Base-by-base conservation (phyloP, 2,888 invertebrate species). In the Choreutis nemorana region DNA sequence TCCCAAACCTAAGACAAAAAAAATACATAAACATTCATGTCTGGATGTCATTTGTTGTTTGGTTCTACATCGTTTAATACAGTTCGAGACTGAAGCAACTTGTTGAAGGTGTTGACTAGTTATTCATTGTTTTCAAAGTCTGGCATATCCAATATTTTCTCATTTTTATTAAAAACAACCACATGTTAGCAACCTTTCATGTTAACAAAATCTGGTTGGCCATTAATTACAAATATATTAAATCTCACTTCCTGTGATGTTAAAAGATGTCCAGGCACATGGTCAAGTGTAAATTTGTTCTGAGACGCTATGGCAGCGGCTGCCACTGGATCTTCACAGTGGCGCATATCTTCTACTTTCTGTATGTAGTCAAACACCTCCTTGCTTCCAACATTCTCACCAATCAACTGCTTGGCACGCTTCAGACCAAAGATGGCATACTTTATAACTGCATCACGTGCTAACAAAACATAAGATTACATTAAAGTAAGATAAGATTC, bases 251-350 rank as follows among this genome's bases (percentile, higher is more conserved):
- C 78, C 51, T 80, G 79, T 24, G 83, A 80, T 41, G 86, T 87
- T 24, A 87, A 64, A 35, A 87, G 62, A 45, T 81, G 80, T 4
- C 85, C 83, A 30, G 89, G 87, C n/a, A 90, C 79, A 55, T 89
- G 87, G 42, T 87, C 84, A 21, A 89, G 62, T 5, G 81, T 82
- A 26, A 87, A 82, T 26, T 81, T 63, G 37, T 84, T 57, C 21
- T 66, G 59, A 31, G 67, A 56, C 1, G 82, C 66, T 9, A 86
- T 55, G 8, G 53, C 52, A 1, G 81, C 81, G 3, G 84, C 84
- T 3, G 65, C 59, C 1, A 49, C 46, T 6, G 81, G 72, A 40
- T 84, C 82, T 35, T 79, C 72, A 35, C 78, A 79, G 34, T 67
- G 68, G 27, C 81, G 66, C 40, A 83, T 53, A 27, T 75, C 71